These are phyloP conservation scores for Stenodera caucasica DNA, from an alignment of 2,888 invertebrate species.

Conservation along the genomic window DNA sequence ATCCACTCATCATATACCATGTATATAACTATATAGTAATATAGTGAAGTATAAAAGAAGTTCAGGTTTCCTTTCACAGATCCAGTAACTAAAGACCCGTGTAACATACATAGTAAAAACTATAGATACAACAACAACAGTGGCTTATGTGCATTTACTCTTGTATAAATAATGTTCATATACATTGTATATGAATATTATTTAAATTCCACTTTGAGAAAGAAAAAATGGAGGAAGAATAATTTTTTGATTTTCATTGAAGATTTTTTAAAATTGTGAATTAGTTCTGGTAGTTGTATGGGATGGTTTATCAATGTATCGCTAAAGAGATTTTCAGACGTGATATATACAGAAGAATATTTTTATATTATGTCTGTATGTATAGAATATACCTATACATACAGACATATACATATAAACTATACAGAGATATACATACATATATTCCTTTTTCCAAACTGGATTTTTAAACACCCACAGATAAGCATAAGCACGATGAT, in stretches of 20 bases:
- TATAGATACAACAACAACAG: slow-evolving; percentile 2
- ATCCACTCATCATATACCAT: slow-evolving; percentile 21
- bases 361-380: neutral
- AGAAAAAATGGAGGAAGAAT: neutral
- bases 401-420: no score
- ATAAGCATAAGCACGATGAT: slow-evolving; percentile 38
- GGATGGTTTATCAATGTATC: slow-evolving; percentile 41
- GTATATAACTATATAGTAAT: neutral
- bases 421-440: no score
- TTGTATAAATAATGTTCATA: neutral
- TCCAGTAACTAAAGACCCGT: slow-evolving; percentile 6
- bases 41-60: slow-evolving; percentile 10
- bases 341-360: slow-evolving; percentile 36
- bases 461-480: slow-evolving; percentile 45
- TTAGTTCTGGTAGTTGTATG: slow-evolving; percentile 1
- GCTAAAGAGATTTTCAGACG: slow-evolving; percentile 44
- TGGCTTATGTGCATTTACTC: neutral
- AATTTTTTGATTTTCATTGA: neutral
- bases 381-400: neutral
- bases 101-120: neutral
- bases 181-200: neutral
- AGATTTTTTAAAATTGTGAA: neutral
- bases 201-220: slow-evolving; percentile 3
- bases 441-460: slow-evolving; percentile 42
- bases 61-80: slow-evolving; percentile 23